Evolutionary conservation across 2,113 vertebrate species (phyloP).

Genomic region (Sitta europaea): DNA sequence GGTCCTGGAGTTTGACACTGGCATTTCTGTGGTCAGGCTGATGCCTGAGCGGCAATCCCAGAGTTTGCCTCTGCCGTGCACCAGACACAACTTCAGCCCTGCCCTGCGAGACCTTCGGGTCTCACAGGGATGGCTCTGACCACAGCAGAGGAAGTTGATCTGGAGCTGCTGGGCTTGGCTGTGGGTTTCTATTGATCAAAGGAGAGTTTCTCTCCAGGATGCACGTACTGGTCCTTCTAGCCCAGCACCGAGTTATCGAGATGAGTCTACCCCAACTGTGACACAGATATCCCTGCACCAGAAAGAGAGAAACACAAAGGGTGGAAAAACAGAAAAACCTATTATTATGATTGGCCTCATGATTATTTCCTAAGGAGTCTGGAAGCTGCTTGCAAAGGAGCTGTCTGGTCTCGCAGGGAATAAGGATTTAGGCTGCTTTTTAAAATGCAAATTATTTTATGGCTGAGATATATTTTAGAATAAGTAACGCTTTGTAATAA

Average conservation of each 20-base stretch:
- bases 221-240: neutral
- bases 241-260: neutral
- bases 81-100: neutral
- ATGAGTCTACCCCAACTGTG: neutral
- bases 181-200: constrained; percentile 21
- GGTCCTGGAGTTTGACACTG: neutral
- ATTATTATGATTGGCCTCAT: constrained; percentile 58
- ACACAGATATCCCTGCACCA: neutral
- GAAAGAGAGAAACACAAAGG: neutral
- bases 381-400: constrained; percentile 60
- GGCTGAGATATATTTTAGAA: constrained; percentile 67
- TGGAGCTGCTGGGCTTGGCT: neutral
- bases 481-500: constrained; percentile 61
- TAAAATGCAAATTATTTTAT: constrained; percentile 71
- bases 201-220: neutral
- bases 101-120: neutral
- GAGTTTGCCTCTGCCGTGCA: neutral
- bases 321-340: constrained; percentile 35
- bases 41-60: neutral
- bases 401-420: constrained; percentile 56
- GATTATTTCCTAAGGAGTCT: constrained; percentile 60
- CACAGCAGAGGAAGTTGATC: constrained; percentile 2
- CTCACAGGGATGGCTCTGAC: neutral
- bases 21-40: constrained; percentile 52
- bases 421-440: constrained; percentile 66